Percentiles rank a stretch among this genome's conserved stretches.
Evolutionary conservation across 2,113 vertebrate species (phyloP).

Genomic region (Sebastes fasciatus): DNA sequence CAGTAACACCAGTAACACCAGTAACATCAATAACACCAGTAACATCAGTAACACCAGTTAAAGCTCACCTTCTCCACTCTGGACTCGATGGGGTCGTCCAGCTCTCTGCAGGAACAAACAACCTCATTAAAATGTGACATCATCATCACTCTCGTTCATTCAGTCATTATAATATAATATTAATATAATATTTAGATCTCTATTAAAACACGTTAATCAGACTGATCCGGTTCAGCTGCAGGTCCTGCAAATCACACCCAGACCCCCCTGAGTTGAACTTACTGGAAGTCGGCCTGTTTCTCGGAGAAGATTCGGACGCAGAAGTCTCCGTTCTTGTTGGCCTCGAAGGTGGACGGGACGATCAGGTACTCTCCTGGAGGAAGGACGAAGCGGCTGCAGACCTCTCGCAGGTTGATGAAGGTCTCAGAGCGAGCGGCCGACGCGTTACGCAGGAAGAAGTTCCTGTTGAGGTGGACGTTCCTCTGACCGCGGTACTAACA

Average conservation of each 20-base stretch:
- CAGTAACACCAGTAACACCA: no score
- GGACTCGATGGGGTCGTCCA: constrained; percentile 81
- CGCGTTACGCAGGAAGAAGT: constrained; percentile 80
- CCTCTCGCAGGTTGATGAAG: constrained; percentile 86
- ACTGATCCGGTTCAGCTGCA: no score
- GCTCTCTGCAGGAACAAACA: constrained; percentile 76
- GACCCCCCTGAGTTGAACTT: not conserved
- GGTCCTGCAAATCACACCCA: no score
- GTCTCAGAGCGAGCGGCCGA: constrained; percentile 70
- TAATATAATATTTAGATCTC: no score
- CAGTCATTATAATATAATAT: no score
- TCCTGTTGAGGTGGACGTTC: constrained; percentile 72
- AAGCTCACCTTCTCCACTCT: constrained; percentile 82
- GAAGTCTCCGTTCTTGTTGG: constrained; percentile 85
- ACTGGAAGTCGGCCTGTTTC: constrained; percentile 84
- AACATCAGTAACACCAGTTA: no score
- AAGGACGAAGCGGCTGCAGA: constrained; percentile 78
- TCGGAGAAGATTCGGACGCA: constrained; percentile 87
- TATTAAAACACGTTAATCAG: no score
- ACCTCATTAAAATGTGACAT: no score
- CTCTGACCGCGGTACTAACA: constrained; percentile 61
- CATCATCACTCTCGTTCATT: no score
- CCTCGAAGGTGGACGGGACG: constrained; percentile 87
- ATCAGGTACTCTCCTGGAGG: constrained; percentile 86
- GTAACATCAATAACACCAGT: no score